Evolutionary conservation across 2,888 invertebrate genomes (phyloP), one percentile per base, ranked within the genome.

Genomic region (Coecobrya sp.): DNA sequence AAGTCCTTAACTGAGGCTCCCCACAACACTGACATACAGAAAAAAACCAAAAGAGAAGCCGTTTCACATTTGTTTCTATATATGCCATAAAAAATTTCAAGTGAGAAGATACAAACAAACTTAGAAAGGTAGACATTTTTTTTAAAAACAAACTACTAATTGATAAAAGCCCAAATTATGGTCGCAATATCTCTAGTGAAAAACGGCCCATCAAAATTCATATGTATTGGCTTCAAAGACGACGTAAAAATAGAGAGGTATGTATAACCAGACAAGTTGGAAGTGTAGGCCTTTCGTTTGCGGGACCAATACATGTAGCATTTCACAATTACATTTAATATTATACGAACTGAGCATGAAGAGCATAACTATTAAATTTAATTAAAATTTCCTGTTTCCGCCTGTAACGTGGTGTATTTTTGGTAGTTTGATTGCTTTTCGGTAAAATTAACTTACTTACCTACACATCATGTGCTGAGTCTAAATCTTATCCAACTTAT

Each of bases 11-110:
- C 87, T 93, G 94, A 94, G 94, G 94, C 94, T 94, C 94, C 94
- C 94, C 95, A 95, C 93, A 94, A 95, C 94, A 94, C 95, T 95
- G 95, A 95, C 94, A 95, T 93, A 95, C 94, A 95, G 93, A 95
- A 95, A 94, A 94, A 94, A 95, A 87, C 94, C 91, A 94, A 94
- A 95, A 95, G 94, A 95, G 94, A 95, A 93, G 93, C 94, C 94
- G 93, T 93, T 94, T 94, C 93, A 94, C 90, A 94, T 93, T 93
- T 92, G 87, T 87, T 90, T 36, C 89, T 81, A 93, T 79, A 85
- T 90, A 85, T 68, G 85, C 90, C 86, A 91, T 89, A 52, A 89
- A 82, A 45, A 25, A 42, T 90, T 89, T 89, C 82, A 89, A 89
- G 89, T 89, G 82, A 79, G 86, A 88, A 88, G 62, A 49, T 89